These are phyloP conservation scores for Fregetta grallaria DNA, from an alignment of 2,113 vertebrate species.

Conservation along the genomic window DNA sequence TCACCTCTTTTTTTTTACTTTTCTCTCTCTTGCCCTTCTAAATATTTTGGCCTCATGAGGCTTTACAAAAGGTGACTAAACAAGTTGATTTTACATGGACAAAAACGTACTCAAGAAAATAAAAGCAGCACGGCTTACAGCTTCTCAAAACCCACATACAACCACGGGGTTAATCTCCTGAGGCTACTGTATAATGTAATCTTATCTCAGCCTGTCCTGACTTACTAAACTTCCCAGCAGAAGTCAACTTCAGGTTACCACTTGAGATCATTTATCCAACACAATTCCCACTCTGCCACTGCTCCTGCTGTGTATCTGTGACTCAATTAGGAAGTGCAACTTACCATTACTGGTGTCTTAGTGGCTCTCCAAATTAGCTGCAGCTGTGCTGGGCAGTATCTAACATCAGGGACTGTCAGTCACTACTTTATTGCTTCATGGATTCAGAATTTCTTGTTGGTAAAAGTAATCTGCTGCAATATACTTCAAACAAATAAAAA, in stretches of 20 bases:
- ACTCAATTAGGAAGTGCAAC: background rate
- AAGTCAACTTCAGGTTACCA: background rate
- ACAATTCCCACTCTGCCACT: background rate
- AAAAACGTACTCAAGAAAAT: background rate
- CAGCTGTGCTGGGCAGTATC: background rate
- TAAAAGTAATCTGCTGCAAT: background rate
- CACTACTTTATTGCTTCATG: background rate
- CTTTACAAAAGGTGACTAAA: background rate
- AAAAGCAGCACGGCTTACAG: background rate
- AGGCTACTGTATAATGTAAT: background rate
- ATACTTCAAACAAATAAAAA: background rate
- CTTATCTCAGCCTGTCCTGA: background rate
- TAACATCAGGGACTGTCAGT: background rate
- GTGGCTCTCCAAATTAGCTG: background rate
- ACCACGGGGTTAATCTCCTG: background rate
- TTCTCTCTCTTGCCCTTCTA: background rate
- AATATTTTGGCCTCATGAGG: background rate
- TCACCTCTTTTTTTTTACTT: background rate
- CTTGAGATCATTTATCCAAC: background rate
- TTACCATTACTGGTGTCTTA: background rate
- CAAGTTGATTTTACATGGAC: background rate
- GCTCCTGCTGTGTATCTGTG: background rate
- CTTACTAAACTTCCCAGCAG: background rate
- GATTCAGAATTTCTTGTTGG: background rate
- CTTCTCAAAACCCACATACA: background rate